Evolutionary conservation across 2,797 vertebrate genomes (phyloP), one percentile per base, ranked within the genome.

Genomic region (Rhinophrynus dorsalis): DNA sequence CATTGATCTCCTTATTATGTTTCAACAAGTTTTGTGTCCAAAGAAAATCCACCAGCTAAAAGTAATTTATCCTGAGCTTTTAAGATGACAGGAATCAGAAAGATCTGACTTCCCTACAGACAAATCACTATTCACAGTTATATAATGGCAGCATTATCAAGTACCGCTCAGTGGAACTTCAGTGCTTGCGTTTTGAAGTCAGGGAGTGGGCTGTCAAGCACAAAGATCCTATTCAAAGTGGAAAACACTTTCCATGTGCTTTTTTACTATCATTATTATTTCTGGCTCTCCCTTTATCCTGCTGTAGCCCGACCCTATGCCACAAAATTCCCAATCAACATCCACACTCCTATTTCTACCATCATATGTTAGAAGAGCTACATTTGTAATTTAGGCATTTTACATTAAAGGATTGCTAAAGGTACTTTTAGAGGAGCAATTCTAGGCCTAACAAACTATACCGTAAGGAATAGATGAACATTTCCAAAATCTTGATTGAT

Each of bases 181-280:
- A 73, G 66, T 29, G 50, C 61, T 73, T 42, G 54, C 45, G 63
- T 72, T 65, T 52, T 65, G 26, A 72, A 58, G 68, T 58, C 24
- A 64, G 21, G 58, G 47, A 73, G 70, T 67, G 62, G 70, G 70
- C 55, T 54, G 47, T 2, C 4, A 5, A 27, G 37, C 55, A 73
- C 70, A 73, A 73, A 66, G 70, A 73, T 64, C 70, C 55, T 35
- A 66, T 66, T 73, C 26, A 73, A 67, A 67, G 23, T 29, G 37
- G 11, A 59, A 60, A 45, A 58, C n/a, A n/a, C 40, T 56, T 47
- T 71, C 40, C 68, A 48, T 45, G 15, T 27, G 21, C 13, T 24
- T 27, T 47, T 59, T 68, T 60, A 44, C 18, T 60, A 44, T 60
- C 26, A 51, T 52, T 66, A 73, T 73, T 73, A 60, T 67, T 73